Evolutionary conservation across 2,888 invertebrate species (phyloP), one percentile per base, ranked within the genome.

Genomic region (Phoronis australis): DNA sequence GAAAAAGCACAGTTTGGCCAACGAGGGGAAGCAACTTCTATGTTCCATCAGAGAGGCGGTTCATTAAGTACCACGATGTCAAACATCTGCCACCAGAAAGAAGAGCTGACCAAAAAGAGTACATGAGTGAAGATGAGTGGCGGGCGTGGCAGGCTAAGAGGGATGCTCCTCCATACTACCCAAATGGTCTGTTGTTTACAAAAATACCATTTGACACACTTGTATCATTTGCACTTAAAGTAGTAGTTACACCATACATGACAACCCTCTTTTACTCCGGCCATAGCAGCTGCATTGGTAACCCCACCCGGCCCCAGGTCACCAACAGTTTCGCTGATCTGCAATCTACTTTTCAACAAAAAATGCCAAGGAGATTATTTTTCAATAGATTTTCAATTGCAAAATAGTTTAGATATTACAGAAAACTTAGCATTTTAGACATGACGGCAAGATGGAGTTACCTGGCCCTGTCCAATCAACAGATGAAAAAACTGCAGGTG

Each of bases 51-150:
- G 69, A 70, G 41, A 50, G 67, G 22, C 47, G 58, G 25, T 72
- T 68, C 67, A 59, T 65, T 15, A 58, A 61, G 15, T 63, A 66
- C 39, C 58, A 62, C 41, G 60, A 70, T 23, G 63, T 68, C 48
- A 56, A 64, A 21, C 64, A 65, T 1, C 48, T 69, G 24, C 71
- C 71, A 18, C 46, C 60, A 4, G 59, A 55, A 37, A 59, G 68
- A 9, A 59, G 59, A 27, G 52, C 68, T 43, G 70, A 70, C 52
- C 68, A 67, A 4, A 68, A 65, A n/a, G 64, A 69, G 41, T 63
- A 69, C 50, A 64, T 66, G 38, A 65, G 65, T n/a, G 70, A 70
- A 43, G 68, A 68, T 35, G 60, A 68, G 25, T 71, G 61, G 55
- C 64, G 66, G 12, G 52, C 56, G 2, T 71, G 69, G 45, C 63